Percentiles rank a stretch among this genome's conserved stretches.
Evolutionary conservation across 2,113 vertebrate species (phyloP).

Genomic region (Taxidea taxus): DNA sequence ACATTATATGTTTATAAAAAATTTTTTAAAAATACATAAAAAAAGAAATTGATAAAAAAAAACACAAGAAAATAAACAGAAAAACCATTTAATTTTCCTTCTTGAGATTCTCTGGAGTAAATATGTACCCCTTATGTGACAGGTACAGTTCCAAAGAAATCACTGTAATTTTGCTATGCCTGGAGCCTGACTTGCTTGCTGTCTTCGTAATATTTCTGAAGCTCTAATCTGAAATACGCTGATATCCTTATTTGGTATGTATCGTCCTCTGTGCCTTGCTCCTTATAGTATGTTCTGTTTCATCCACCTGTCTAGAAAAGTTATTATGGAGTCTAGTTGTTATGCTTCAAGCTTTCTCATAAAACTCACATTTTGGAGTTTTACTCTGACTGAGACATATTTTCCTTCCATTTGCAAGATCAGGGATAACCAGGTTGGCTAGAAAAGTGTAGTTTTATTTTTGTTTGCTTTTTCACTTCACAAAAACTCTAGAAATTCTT

Average conservation of each 20-base stretch:
- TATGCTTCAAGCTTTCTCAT: not conserved
- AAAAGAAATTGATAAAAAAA: no score
- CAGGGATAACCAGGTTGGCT: not conserved
- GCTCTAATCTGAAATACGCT: not conserved
- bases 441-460: constrained; percentile 6
- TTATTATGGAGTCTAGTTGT: not conserved
- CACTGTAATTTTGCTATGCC: not conserved
- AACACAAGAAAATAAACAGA: no score
- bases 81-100: not conserved
- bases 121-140: not conserved
- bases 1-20: no score
- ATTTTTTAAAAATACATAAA: no score
- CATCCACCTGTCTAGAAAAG: not conserved
- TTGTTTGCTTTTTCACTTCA: not conserved
- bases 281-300: not conserved
- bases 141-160: not conserved
- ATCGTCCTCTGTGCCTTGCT: not conserved
- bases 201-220: not conserved
- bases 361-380: not conserved
- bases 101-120: not conserved
- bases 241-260: not conserved
- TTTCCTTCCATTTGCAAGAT: not conserved
- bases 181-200: not conserved
- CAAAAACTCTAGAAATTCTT: not conserved
- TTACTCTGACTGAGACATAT: not conserved